Evolutionary conservation across 2,888 invertebrate species (phyloP).

Genomic region (Megalurothrips usitatus): DNA sequence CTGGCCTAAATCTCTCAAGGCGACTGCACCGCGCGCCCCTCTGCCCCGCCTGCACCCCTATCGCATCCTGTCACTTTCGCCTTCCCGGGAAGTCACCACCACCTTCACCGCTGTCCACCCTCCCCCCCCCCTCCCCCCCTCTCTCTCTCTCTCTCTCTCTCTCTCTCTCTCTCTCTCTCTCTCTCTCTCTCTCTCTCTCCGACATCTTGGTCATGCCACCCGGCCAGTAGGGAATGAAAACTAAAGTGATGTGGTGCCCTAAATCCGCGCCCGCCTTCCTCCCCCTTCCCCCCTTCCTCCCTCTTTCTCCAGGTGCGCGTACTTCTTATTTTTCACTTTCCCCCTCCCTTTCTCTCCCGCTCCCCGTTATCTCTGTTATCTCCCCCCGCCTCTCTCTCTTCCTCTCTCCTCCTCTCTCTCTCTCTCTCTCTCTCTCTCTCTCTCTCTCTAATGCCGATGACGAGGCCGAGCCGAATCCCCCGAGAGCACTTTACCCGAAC

Average conservation of each 20-base stretch:
- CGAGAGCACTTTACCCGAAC: neutral
- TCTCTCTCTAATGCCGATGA: neutral
- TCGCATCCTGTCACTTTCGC: no score
- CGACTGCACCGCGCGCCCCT: no score
- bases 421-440: neutral
- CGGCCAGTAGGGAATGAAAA: no score
- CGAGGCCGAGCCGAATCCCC: neutral
- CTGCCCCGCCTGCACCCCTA: no score
- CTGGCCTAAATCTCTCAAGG: no score
- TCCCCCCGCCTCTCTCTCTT: neutral
- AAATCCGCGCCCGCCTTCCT: neutral
- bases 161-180: neutral
- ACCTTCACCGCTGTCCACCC: neutral
- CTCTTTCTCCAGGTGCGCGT: no score
- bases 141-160: neutral
- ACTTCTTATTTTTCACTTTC: neutral
- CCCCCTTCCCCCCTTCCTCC: neutral
- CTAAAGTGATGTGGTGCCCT: no score
- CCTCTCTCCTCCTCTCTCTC: conserved; percentile 10
- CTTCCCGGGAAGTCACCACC: neutral
- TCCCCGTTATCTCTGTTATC: neutral
- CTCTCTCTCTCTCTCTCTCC: no score
- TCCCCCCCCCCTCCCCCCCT: neutral
- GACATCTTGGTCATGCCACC: no score
- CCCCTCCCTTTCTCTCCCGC: neutral